Percentiles rank a stretch among this genome's conserved stretches.
Conservation (phyloP, 2,797 vertebrate genomes). For the Arctocebus calabarensis region DNA sequence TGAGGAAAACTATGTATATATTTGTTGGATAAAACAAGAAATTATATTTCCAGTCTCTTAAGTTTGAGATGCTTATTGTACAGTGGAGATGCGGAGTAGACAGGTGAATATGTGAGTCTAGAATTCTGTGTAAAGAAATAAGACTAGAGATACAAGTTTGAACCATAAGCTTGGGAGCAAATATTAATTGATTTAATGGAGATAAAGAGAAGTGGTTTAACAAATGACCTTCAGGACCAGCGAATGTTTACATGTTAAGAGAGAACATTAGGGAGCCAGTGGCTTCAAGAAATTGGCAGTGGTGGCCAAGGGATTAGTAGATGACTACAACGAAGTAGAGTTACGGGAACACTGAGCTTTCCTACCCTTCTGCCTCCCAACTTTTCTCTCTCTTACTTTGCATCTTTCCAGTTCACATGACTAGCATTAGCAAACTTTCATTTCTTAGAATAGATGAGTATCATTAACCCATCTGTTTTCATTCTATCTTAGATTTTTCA, state of each 20-base stretch:
- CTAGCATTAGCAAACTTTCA: neutral
- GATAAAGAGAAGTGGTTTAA: conserved; percentile 19
- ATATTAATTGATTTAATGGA: neutral
- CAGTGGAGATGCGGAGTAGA: neutral
- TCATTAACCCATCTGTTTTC: conserved; percentile 83
- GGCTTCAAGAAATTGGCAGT: neutral
- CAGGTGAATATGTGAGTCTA: neutral
- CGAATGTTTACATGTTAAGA: neutral
- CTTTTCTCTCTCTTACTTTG: neutral
- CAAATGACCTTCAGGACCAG: neutral
- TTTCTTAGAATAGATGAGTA: conserved; percentile 65
- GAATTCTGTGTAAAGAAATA: conserved; percentile 10
- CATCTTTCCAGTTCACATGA: neutral
- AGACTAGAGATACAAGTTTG: neutral
- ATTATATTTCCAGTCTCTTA: neutral
- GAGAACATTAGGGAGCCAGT: neutral
- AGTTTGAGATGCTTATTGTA: neutral
- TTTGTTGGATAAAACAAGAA: conserved; percentile 53
- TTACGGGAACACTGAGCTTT: neutral
- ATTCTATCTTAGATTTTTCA: conserved; percentile 81
- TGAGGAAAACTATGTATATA: neutral
- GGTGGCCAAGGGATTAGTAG: neutral
- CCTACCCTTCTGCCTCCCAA: neutral
- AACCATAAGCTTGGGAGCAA: neutral
- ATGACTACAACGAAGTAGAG: neutral